Percentiles rank a stretch among this genome's conserved stretches.
phyloP scores from a whole-genome alignment of 2,888 invertebrate genomes.

The Aspidiotus rigidus region DNA sequence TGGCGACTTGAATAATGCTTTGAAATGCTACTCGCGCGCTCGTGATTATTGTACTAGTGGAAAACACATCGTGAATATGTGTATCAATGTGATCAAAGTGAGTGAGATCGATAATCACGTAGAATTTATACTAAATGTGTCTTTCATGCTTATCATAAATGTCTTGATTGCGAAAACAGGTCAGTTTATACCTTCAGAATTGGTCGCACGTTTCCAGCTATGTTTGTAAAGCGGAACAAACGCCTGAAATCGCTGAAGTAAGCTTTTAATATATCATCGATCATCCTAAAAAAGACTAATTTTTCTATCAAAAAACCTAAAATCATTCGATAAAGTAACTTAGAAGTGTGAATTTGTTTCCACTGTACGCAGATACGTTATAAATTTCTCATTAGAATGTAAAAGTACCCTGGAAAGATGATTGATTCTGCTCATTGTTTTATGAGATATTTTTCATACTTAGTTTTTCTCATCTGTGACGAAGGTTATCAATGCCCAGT shows the following conservation, averaged over 20 bases:
- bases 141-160: constrained; percentile 14
- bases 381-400: no score
- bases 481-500: no score
- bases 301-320: no score
- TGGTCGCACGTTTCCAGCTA: constrained; percentile 97
- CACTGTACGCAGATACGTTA: no score
- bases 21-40: constrained; percentile 94
- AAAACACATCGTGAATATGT: constrained; percentile 97
- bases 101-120: constrained; percentile 9
- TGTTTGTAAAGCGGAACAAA: constrained; percentile 91
- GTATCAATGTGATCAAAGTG: constrained; percentile 93
- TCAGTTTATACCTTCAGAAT: constrained; percentile 89
- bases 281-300: no score
- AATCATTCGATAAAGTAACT: no score
- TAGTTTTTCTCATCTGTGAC: no score
- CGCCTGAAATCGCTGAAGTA: constrained; percentile 69
- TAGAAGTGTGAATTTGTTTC: no score
- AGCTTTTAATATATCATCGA: no score
- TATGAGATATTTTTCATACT: no score
- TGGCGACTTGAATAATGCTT: constrained; percentile 90
- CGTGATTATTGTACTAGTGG: constrained; percentile 98
- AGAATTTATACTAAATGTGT: not conserved
- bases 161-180: constrained; percentile 42
- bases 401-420: no score
- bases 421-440: no score